These are phyloP conservation scores for Cheumatopsyche charites DNA, from an alignment of 1,140 invertebrate species.

Conservation along the genomic window DNA sequence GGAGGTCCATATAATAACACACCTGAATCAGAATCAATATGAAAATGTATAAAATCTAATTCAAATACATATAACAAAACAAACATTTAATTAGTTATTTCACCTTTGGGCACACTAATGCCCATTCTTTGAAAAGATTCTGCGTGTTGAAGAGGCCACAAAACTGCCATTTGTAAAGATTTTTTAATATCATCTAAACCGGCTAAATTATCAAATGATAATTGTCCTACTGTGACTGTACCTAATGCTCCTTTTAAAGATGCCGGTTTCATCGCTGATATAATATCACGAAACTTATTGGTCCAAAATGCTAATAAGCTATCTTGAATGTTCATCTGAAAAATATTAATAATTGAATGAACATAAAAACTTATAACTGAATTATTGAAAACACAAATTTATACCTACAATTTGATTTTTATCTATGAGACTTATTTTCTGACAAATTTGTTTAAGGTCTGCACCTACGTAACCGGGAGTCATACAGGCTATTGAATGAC, in stretches of 20 bases:
- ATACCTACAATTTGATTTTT: conserved; percentile 18
- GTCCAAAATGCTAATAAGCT: conserved; percentile 48
- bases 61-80: neutral
- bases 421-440: conserved; percentile 51
- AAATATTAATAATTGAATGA: conserved; percentile 4
- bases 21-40: conserved; percentile 53
- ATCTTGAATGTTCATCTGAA: conserved; percentile 16
- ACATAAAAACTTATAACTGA: neutral
- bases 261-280: conserved; percentile 58
- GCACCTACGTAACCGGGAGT: conserved; percentile 91
- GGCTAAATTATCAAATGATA: conserved; percentile 67
- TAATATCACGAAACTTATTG: conserved; percentile 41
- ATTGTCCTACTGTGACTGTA: conserved; percentile 55
- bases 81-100: neutral
- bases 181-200: conserved; percentile 70
- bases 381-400: neutral
- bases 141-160: conserved; percentile 69
- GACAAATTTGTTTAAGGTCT: conserved; percentile 68
- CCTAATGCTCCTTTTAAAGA: conserved; percentile 63
- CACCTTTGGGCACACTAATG: conserved; percentile 65
- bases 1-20: conserved; percentile 78
- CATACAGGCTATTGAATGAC: conserved; percentile 62
- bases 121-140: conserved; percentile 66
- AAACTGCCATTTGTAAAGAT: conserved; percentile 66
- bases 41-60: neutral